Percentiles rank a stretch among this genome's conserved stretches.
phyloP scores from a whole-genome alignment of 1,140 invertebrate genomes.

The Mya arenaria region DNA sequence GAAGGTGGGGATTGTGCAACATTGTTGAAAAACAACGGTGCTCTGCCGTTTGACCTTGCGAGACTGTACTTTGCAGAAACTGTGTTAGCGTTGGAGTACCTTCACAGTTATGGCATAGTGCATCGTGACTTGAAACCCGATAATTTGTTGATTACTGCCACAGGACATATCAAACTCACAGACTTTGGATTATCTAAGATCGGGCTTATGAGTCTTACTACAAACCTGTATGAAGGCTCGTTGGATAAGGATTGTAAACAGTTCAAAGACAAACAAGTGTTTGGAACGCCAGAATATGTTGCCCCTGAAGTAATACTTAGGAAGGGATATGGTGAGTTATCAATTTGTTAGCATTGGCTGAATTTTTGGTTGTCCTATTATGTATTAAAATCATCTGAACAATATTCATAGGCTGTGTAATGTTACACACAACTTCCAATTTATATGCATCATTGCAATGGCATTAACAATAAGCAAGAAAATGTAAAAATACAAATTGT shows the following conservation, averaged over 20 bases:
- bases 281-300: conserved; percentile 97
- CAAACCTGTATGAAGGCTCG: conserved; percentile 98
- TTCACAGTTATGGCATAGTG: conserved; percentile 99
- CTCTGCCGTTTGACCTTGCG: conserved; percentile 98
- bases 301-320: conserved; percentile 95
- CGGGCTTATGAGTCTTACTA: conserved; percentile 99
- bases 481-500: no score
- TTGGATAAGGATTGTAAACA: conserved; percentile 97
- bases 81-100: conserved; percentile 98
- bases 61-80: conserved; percentile 99
- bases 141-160: conserved; percentile 86
- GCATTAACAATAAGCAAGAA: no score
- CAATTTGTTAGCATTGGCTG: neutral
- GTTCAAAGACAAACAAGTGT: conserved; percentile 99
- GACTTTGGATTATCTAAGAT: conserved; percentile 99
- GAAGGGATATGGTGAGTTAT: conserved; percentile 84
- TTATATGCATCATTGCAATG: no score
- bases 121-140: conserved; percentile 99
- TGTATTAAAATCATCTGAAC: no score
- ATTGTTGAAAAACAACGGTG: conserved; percentile 93
- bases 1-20: conserved; percentile 99
- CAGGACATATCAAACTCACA: conserved; percentile 98
- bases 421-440: no score
- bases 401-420: no score
- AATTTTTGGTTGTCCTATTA: neutral